phyloP scores from a whole-genome alignment of 2,797 vertebrate species.

The Carduelis carduelis region DNA sequence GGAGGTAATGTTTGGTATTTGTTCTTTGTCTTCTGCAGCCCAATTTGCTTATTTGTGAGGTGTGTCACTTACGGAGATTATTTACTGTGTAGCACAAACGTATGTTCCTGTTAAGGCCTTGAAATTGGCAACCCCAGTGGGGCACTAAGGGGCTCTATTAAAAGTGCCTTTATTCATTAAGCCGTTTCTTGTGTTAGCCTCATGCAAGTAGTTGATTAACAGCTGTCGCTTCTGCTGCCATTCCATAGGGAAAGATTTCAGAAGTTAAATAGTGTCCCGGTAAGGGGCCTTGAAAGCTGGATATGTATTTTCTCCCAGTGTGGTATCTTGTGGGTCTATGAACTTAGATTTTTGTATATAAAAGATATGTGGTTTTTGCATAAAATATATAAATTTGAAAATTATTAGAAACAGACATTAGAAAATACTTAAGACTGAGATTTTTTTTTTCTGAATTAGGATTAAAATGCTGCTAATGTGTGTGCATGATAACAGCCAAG shows the following conservation, averaged over 20 bases:
- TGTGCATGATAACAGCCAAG: background rate
- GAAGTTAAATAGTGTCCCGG: background rate
- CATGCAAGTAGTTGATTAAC: background rate
- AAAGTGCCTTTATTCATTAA: background rate
- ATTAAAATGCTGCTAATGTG: background rate
- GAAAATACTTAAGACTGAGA: background rate
- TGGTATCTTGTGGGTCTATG: background rate
- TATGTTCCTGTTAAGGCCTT: background rate
- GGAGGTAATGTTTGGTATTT: constrained; percentile 73
- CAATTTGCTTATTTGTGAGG: background rate
- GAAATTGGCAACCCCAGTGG: background rate
- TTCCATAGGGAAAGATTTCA: background rate
- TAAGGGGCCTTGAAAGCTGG: background rate
- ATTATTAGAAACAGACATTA: background rate
- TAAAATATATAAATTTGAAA: background rate
- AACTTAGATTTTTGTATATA: background rate
- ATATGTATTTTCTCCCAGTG: background rate
- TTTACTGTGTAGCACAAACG: background rate
- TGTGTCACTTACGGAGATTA: background rate
- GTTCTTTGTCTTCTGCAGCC: background rate
- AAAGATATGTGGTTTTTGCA: rapidly evolving
- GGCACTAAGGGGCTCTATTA: background rate
- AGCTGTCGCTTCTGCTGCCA: background rate
- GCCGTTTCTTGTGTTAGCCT: background rate
- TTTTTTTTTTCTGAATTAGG: background rate